Evolutionary conservation across 2,113 vertebrate species (phyloP).

Genomic region (Perccottus glenii): DNA sequence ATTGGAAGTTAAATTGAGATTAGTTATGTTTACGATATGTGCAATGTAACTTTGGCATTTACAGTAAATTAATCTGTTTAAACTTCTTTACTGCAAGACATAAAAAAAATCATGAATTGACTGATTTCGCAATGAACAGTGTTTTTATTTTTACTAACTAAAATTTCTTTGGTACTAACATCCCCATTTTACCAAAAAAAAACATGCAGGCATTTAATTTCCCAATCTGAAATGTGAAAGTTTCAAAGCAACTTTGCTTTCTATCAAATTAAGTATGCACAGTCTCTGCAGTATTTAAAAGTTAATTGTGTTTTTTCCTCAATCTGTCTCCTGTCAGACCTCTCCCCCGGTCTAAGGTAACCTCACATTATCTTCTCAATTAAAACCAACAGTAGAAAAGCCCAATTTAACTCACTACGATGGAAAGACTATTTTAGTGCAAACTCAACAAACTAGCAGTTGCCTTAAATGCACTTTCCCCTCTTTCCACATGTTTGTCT

Average conservation of each 20-base stretch:
- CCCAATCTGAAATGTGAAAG: slow-evolving; percentile 62
- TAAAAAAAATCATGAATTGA: not conserved
- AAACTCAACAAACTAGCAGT: slow-evolving; percentile 65
- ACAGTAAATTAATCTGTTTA: not conserved
- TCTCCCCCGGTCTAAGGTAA: slow-evolving; percentile 8
- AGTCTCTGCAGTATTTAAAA: slow-evolving; percentile 73
- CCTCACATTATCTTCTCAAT: slow-evolving; percentile 36
- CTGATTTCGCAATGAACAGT: not conserved
- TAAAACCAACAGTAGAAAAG: slow-evolving; percentile 17
- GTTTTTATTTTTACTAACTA: slow-evolving; percentile 49
- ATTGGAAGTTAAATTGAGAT: slow-evolving; percentile 2
- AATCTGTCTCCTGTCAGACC: slow-evolving; percentile 31
- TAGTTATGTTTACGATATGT: not conserved
- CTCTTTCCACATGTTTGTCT: slow-evolving; percentile 6
- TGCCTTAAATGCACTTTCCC: slow-evolving; percentile 68
- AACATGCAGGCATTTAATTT: not conserved
- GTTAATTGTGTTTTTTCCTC: slow-evolving; percentile 22
- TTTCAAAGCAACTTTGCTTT: slow-evolving; percentile 52
- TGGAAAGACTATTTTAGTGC: slow-evolving; percentile 58
- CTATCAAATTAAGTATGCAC: slow-evolving; percentile 12
- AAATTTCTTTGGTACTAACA: slow-evolving; percentile 53
- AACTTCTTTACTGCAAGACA: slow-evolving; percentile 1
- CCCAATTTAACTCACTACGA: slow-evolving; percentile 21
- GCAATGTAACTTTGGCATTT: not conserved
- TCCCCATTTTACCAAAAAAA: slow-evolving; percentile 18